Percentiles rank a stretch among this genome's conserved stretches.
Conservation (phyloP, 2,113 vertebrate species). For the Hydrolagus affinis region DNA sequence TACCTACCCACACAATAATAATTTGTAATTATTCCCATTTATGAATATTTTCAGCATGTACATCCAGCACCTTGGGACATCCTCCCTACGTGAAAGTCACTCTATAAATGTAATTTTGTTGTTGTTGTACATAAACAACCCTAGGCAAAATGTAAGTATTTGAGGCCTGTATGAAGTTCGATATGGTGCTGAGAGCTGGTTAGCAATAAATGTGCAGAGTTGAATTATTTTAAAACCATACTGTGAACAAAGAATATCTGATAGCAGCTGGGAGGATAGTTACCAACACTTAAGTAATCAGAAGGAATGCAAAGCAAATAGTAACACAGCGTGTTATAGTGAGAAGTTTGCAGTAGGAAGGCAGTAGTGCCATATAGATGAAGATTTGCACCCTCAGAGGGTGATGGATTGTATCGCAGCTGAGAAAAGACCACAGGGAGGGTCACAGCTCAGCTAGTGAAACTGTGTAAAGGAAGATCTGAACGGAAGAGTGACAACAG, state of each 20-base stretch:
- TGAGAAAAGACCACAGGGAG: not conserved
- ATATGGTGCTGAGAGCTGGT: no score
- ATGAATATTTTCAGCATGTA: no score
- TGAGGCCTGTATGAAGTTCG: no score
- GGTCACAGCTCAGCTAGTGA: not conserved
- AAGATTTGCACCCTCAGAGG: not conserved
- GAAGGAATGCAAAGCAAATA: not conserved
- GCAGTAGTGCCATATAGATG: not conserved
- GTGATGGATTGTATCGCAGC: not conserved
- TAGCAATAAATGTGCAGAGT: not conserved
- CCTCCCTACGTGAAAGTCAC: no score
- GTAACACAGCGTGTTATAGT: not conserved
- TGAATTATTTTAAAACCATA: not conserved
- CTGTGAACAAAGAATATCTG: not conserved
- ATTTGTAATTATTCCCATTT: no score
- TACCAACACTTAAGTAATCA: not conserved
- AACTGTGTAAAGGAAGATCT: not conserved
- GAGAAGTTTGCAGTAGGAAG: not conserved
- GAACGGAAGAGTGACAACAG: not conserved
- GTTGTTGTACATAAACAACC: no score
- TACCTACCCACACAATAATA: no score
- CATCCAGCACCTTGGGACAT: no score
- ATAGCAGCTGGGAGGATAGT: not conserved
- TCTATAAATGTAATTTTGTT: no score
- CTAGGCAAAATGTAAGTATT: no score